Percentiles rank a stretch among this genome's conserved stretches.
Evolutionary conservation across 2,797 vertebrate species (phyloP).

Genomic region (Spinibarbus caldwelli): DNA sequence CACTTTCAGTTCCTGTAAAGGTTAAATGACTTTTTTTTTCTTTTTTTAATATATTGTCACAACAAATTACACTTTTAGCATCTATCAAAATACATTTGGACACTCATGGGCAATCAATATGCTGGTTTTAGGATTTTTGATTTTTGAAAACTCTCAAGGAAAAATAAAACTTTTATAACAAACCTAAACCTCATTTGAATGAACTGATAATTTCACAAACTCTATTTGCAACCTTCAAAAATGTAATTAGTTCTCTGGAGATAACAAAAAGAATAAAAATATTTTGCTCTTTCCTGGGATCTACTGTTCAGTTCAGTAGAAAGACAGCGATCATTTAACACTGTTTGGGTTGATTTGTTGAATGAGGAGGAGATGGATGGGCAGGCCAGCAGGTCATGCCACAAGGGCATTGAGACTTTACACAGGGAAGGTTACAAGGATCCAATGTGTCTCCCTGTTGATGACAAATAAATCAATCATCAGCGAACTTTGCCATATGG

Average conservation of each 20-base stretch:
- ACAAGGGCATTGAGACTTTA: constrained; percentile 67
- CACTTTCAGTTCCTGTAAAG: too few species aligned
- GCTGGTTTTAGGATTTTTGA: neutral
- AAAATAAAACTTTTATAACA: neutral
- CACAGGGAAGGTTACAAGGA: constrained; percentile 58
- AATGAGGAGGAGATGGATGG: constrained; percentile 67
- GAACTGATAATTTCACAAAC: constrained; percentile 17
- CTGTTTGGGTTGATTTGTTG: constrained; percentile 40
- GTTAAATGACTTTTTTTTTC: neutral
- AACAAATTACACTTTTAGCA: neutral
- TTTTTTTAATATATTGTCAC: constrained; percentile 32
- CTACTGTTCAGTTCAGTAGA: constrained; percentile 22
- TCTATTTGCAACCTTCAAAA: constrained; percentile 10
- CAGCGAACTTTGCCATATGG: constrained; percentile 26
- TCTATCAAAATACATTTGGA: neutral
- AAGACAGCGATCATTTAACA: constrained; percentile 41
- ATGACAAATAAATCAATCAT: constrained; percentile 50
- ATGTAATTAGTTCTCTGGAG: constrained; percentile 25
- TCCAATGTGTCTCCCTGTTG: constrained; percentile 39
- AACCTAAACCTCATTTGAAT: constrained; percentile 27
- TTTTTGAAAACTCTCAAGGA: constrained; percentile 14
- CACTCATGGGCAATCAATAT: neutral
- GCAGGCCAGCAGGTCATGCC: constrained; percentile 67
- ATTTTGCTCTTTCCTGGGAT: neutral
- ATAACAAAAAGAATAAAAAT: neutral